A percentile compares a stretch with the other conserved stretches of the same genome.
Conservation (phyloP, 2,888 invertebrate species). For the Tenthredo mesomela region DNA sequence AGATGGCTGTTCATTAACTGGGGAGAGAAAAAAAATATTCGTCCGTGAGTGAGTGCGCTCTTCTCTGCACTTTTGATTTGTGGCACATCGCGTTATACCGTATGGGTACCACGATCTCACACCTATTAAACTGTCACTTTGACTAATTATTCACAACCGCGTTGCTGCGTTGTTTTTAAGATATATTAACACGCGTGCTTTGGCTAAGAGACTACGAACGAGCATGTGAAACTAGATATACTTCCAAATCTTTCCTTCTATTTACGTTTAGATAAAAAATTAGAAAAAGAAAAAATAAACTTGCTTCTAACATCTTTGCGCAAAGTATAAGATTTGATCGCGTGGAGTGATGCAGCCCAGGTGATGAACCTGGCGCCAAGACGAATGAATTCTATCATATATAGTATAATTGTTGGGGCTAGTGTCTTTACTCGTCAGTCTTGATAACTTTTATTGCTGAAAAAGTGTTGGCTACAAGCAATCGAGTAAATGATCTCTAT, state of each 20-base stretch:
- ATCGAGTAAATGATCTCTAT: neutral
- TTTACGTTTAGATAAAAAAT: neutral
- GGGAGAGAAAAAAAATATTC: neutral
- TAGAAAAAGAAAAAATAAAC: neutral
- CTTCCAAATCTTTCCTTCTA: conserved; percentile 35
- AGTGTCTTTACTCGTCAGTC: neutral
- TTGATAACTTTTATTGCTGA: neutral
- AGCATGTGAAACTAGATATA: conserved; percentile 46
- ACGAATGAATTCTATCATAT: neutral
- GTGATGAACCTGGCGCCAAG: conserved; percentile 3
- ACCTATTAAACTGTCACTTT: conserved; percentile 53
- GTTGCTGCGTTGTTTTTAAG: conserved; percentile 40
- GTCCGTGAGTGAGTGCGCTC: neutral
- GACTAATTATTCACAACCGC: conserved; percentile 49
- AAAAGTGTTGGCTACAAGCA: neutral
- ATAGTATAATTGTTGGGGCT: neutral
- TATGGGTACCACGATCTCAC: conserved; percentile 46
- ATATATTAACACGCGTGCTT: conserved; percentile 44
- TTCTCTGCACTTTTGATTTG: conserved; percentile 49
- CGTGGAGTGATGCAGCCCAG: neutral
- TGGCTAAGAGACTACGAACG: conserved; percentile 29
- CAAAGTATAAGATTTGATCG: neutral
- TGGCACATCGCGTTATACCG: conserved; percentile 41
- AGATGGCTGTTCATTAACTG: conserved; percentile 47
- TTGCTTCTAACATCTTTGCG: neutral